A percentile compares a stretch with the other conserved stretches of the same genome.
Evolutionary conservation across 2,797 vertebrate species (phyloP).

Genomic region (Diplodus sargus): DNA sequence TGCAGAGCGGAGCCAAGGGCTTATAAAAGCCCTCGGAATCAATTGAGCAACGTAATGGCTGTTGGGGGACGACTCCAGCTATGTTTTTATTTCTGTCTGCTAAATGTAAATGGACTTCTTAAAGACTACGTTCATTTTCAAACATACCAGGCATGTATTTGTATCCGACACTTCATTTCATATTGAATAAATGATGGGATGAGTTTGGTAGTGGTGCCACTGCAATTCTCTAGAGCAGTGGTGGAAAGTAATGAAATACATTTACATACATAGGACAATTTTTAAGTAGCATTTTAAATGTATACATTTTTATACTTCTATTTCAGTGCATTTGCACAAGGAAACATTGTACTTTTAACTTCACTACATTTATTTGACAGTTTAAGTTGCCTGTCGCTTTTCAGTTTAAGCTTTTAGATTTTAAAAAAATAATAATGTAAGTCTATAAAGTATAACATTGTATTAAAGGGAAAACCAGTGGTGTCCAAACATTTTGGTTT

Average conservation of each 20-base stretch:
- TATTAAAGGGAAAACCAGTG: neutral
- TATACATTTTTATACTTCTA: too few species aligned
- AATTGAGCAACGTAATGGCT: constrained; percentile 77
- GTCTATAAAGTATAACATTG: neutral
- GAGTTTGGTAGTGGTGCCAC: constrained; percentile 18
- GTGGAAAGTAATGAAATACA: neutral
- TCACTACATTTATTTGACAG: neutral
- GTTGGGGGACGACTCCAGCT: constrained; percentile 73
- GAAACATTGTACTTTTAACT: neutral
- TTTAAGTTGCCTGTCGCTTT: neutral
- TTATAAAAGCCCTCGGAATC: constrained; percentile 78
- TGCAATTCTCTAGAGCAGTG: constrained; percentile 46
- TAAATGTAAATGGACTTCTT: constrained; percentile 70
- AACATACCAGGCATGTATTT: constrained; percentile 38
- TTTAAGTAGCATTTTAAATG: too few species aligned
- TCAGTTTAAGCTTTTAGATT: neutral
- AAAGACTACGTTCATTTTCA: constrained; percentile 51
- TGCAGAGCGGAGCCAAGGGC: constrained; percentile 75
- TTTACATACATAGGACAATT: neutral
- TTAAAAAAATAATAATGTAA: neutral
- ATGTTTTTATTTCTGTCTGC: constrained; percentile 70
- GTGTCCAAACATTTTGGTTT: neutral
- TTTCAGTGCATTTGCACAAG: neutral
- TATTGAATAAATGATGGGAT: constrained; percentile 30
- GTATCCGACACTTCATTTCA: constrained; percentile 39